Conservation (phyloP, 2,113 vertebrate genomes). For the Petroica traversi region DNA sequence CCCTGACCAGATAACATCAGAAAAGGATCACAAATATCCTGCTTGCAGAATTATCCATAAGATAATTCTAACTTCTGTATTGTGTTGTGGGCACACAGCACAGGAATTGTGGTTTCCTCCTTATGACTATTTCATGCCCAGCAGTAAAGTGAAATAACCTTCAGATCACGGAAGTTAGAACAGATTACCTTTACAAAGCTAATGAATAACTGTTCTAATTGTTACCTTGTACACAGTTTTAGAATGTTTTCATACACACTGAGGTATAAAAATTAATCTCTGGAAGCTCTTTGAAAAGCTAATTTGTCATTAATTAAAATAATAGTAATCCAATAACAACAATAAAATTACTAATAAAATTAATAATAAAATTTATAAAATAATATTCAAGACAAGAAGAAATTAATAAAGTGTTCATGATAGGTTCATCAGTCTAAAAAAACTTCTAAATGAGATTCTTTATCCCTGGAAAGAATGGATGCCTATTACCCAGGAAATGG, state of each 20-base stretch:
- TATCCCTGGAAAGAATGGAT: not conserved
- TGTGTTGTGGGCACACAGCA: not conserved
- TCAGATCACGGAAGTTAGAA: not conserved
- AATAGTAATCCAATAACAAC: slow-evolving; percentile 13
- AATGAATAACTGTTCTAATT: slow-evolving; percentile 23
- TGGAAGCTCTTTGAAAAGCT: not conserved
- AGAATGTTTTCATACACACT: slow-evolving; percentile 3
- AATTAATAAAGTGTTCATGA: slow-evolving; percentile 1
- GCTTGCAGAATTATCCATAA: not conserved
- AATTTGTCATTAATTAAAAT: slow-evolving; percentile 24
- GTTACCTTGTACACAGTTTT: not conserved
- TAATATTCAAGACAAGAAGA: not conserved
- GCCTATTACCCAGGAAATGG: not conserved
- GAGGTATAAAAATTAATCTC: not conserved
- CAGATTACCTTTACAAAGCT: not conserved
- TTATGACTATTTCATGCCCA: not conserved
- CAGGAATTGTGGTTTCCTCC: not conserved
- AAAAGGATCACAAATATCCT: not conserved
- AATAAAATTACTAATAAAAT: not conserved
- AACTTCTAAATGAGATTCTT: not conserved
- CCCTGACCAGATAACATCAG: not conserved
- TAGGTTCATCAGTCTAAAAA: not conserved
- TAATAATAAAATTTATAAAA: slow-evolving; percentile 14
- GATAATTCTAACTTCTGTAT: not conserved
- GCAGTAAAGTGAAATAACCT: not conserved